Evolutionary conservation across 2,113 vertebrate species (phyloP), one percentile per base, ranked within the genome.

Genomic region (Triplophysa dalaica): DNA sequence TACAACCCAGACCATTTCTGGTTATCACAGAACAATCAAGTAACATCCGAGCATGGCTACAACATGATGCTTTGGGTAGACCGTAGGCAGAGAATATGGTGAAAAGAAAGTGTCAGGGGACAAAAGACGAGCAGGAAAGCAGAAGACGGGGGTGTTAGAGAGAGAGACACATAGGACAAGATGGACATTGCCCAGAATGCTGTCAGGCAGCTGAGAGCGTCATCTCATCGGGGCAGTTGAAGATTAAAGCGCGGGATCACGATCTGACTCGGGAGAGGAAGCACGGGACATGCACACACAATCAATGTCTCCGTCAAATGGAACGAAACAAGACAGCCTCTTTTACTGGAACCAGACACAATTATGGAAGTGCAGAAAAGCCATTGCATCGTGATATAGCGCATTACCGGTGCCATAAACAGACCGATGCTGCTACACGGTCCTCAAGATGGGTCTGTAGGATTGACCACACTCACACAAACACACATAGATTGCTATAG

Each of bases 221-320:
- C 45, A 38, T 77, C 74, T 65, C 74, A 77, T 77, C 52, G 74
- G 62, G 74, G 61, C 74, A 65, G 74, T 38, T 64, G 74, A 77
- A 65, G 74, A 77, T 77, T 77, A 77, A 77, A 77, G 74, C 26
- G 19, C 24, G 1, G 19, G 74, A 62, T 79, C 69, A 60, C 73
- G 67, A 72, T 76, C 66, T 72, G 70, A 77, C 82, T 70, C 69
- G 79, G 69, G 80, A 84, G 26, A 77, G 74, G 26, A 75, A 48
- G 82, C 81, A 86, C 21, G 58, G 66, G 78, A 79, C 76, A 75
- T 75, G 66, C 81, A 77, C 66, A 84, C 52, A 84, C 79, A 85
- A 86, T 86, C 80, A 86, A 79, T 66, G 79, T 74, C 81, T 79
- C 73, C 67, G 74, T 79, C 83, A 84, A 75, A 75, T 26, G 58